A percentile compares a stretch with the other conserved stretches of the same genome.
Conservation (phyloP, 2,888 invertebrate genomes). For the Platyscelio sp. region DNA sequence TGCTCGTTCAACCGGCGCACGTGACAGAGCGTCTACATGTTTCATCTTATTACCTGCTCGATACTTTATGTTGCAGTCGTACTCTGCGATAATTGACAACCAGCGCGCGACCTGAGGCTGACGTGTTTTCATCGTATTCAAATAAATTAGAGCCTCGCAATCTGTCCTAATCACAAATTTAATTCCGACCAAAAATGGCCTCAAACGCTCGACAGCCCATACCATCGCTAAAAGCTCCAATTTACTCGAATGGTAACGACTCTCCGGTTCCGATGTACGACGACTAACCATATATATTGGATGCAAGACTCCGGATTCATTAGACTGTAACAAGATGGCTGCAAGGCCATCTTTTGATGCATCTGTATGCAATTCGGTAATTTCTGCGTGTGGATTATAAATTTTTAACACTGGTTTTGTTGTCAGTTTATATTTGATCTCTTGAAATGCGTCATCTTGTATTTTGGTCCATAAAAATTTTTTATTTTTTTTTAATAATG, state of each 20-base stretch:
- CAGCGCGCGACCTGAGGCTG: conserved; percentile 68
- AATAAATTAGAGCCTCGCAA: conserved; percentile 69
- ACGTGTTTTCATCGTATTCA: conserved; percentile 71
- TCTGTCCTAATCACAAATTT: not conserved
- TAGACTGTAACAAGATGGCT: not conserved
- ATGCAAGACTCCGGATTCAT: not conserved
- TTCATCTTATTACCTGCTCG: conserved; percentile 49
- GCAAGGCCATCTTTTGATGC: not conserved
- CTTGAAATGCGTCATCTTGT: not conserved
- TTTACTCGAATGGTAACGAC: not conserved
- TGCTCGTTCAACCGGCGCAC: conserved; percentile 21
- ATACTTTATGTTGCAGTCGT: conserved; percentile 53
- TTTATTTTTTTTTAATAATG: not conserved
- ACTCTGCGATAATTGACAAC: conserved; percentile 55
- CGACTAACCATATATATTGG: not conserved
- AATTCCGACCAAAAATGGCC: not conserved
- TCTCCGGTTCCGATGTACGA: not conserved
- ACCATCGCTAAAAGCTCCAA: not conserved
- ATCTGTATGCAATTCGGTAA: not conserved
- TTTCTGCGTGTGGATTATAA: not conserved
- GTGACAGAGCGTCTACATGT: conserved; percentile 66
- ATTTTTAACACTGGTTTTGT: not conserved
- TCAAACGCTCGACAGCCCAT: not conserved
- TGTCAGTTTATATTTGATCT: not conserved
- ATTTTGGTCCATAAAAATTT: not conserved